Percentiles rank a stretch among this genome's conserved stretches.
phyloP scores from a whole-genome alignment of 2,888 invertebrate species.

The Cantharis rustica region DNA sequence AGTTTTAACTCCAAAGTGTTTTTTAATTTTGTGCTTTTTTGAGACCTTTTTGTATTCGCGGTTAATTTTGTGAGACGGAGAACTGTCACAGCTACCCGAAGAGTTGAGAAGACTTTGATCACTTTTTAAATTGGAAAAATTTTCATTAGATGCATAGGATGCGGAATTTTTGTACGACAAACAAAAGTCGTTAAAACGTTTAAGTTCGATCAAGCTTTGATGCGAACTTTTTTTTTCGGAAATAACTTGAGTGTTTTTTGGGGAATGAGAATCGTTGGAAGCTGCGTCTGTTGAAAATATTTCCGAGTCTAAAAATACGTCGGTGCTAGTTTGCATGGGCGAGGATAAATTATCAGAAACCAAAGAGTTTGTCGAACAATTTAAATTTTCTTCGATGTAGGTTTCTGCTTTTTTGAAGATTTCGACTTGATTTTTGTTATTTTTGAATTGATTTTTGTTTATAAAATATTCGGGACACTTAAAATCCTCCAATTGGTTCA shows the following conservation, averaged over 20 bases:
- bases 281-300: slow-evolving; percentile 53
- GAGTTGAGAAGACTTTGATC: slow-evolving; percentile 55
- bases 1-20: slow-evolving; percentile 60
- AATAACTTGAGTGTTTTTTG: slow-evolving; percentile 38
- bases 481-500: background rate
- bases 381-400: slow-evolving; percentile 48
- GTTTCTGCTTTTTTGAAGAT: slow-evolving; percentile 40
- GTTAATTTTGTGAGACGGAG: slow-evolving; percentile 61
- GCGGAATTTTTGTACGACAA: slow-evolving; percentile 36
- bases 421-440: slow-evolving; percentile 16
- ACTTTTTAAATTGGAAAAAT: slow-evolving; percentile 53
- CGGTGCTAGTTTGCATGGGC: slow-evolving; percentile 59
- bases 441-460: slow-evolving; percentile 29
- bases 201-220: slow-evolving; percentile 35
- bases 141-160: slow-evolving; percentile 49
- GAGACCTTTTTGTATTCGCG: slow-evolving; percentile 57
- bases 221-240: slow-evolving; percentile 17
- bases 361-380: slow-evolving; percentile 55
- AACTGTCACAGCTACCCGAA: slow-evolving; percentile 56
- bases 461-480: slow-evolving; percentile 17
- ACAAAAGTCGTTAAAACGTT: slow-evolving; percentile 40
- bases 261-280: slow-evolving; percentile 57
- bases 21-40: slow-evolving; percentile 56
- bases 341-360: slow-evolving; percentile 57
- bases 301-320: slow-evolving; percentile 56